phyloP scores from a whole-genome alignment of 2,888 invertebrate genomes.

The Drosophila kuntzei region DNA sequence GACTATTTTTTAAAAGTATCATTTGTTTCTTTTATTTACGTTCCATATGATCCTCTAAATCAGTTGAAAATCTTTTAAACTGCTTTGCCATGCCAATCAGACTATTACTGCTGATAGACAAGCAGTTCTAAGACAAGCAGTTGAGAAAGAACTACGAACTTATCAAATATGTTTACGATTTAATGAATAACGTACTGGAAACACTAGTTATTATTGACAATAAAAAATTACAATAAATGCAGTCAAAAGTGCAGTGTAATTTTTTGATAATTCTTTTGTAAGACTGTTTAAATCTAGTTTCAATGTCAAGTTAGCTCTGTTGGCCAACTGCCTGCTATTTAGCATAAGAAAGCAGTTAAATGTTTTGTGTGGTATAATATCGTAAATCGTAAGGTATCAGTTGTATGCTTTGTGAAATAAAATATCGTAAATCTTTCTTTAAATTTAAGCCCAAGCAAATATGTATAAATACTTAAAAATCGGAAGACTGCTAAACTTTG shows the following conservation, averaged over 20 bases:
- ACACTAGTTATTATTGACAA: not conserved
- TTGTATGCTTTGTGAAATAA: not conserved
- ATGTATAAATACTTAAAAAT: not conserved
- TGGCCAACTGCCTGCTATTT: not conserved
- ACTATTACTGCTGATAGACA: too few species aligned
- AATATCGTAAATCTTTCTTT: not conserved
- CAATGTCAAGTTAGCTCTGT: not conserved
- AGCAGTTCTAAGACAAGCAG: not conserved
- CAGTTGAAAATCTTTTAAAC: not conserved
- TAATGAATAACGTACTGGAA: not conserved
- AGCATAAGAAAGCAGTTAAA: conserved; percentile 11
- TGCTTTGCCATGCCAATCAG: not conserved
- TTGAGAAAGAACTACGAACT: not conserved
- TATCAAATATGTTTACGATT: not conserved
- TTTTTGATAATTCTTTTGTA: not conserved
- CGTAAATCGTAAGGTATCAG: not conserved
- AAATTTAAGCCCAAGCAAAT: not conserved
- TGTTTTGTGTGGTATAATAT: not conserved
- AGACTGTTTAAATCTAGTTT: not conserved
- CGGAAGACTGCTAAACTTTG: not conserved
- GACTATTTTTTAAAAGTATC: conserved; percentile 14
- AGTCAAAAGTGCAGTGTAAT: not conserved
- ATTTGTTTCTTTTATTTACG: conserved; percentile 1
- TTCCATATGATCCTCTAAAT: not conserved
- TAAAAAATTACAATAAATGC: not conserved